Conservation (phyloP, 2,888 invertebrate species). For the Euphydryas editha region DNA sequence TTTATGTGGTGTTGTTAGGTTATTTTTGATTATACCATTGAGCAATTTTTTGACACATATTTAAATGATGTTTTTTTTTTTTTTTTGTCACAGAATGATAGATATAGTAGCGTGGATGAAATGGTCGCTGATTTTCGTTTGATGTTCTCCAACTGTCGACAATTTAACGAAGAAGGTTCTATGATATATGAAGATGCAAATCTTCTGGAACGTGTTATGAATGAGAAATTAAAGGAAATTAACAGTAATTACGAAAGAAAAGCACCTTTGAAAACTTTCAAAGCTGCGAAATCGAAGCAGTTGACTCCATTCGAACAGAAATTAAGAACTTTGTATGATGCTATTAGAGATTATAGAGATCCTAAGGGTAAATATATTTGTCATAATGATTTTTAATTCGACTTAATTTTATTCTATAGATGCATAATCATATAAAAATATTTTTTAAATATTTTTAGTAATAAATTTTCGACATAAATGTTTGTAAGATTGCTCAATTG, state of each 20-base stretch:
- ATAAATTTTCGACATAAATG: no score
- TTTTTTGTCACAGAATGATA: constrained; percentile 80
- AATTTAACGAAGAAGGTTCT: constrained; percentile 97
- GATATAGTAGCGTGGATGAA: constrained; percentile 93
- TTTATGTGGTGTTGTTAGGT: no score
- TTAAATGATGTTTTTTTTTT: not conserved
- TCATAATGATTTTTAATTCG: not conserved
- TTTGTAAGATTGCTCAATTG: no score
- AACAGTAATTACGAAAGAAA: constrained; percentile 83
- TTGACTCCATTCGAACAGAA: constrained; percentile 88
- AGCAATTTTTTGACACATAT: no score
- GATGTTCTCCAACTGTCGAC: constrained; percentile 99
- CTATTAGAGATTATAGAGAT: constrained; percentile 92
- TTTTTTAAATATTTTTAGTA: no score
- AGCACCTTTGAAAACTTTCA: constrained; percentile 79
- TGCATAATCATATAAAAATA: no score
- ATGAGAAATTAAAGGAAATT: constrained; percentile 91
- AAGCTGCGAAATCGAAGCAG: constrained; percentile 70
- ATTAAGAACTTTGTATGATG: constrained; percentile 93
- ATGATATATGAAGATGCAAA: constrained; percentile 97
- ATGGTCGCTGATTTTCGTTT: constrained; percentile 93
- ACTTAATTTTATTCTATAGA: no score
- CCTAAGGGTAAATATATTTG: constrained; percentile 64
- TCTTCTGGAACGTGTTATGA: constrained; percentile 91
- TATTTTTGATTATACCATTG: no score